Evolutionary conservation across 2,113 vertebrate genomes (phyloP), one percentile per base, ranked within the genome.

Genomic region (Neotoma lepida): DNA sequence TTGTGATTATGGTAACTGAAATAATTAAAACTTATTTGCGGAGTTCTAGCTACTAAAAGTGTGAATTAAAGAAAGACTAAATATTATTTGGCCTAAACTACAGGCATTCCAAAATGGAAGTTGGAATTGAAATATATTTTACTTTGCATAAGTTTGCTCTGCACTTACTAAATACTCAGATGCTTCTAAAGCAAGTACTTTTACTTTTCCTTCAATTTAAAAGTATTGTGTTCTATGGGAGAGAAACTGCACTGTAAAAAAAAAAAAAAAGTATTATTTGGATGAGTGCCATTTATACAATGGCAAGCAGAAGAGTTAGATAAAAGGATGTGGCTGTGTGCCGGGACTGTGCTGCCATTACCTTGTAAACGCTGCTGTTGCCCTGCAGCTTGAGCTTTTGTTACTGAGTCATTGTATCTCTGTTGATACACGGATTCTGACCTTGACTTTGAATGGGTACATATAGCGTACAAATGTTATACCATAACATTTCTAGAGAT

Each of bases 31-130:
- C 28, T 30, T 30, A 30, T 4, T 58, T 20, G 56, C 54, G 14
- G 14, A 86, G 35, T 39, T 91, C 61, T 73, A 7, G 39, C 35
- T 71, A 54, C 51, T 24, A 44, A 74, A 64, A 46, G 13, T 82
- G 15, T 20, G 9, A 22, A 1, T 78, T 80, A 41, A 80, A 93
- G 51, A 63, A n/a, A 82, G 64, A 5, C 74, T 26, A 80, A 56
- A 44, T 24, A 70, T 17, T 58, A 87, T 73, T 93, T 95, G 63
- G 24, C n/a, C 22, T 86, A 58, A 89, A 93, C 58, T 71, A 12
- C 28, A 85, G 6, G 10, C 20, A 64, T 63, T 93, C 2, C 2
- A 44, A 17, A 24, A 54, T 80, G 77, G 70, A 71, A 73, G 68
- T 30, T 88, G 74, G 13, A 92, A 78, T 44, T 85, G 54, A 89